These are phyloP conservation scores for Papilio xuthus DNA, from an alignment of 1,140 invertebrate species.

Conservation along the genomic window DNA sequence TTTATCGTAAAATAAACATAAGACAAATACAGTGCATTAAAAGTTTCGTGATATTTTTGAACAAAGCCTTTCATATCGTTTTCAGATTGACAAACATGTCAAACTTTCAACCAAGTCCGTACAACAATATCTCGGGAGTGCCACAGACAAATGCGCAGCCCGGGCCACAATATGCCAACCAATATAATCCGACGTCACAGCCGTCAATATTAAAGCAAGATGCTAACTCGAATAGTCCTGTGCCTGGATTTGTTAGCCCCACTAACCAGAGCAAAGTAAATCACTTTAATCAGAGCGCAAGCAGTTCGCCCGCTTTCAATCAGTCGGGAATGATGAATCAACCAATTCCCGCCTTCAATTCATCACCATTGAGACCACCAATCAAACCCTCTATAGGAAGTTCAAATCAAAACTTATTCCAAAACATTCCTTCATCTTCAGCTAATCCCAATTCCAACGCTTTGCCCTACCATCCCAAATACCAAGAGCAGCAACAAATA, in stretches of 20 bases:
- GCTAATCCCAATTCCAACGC: slow-evolving; percentile 52
- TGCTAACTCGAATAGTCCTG: slow-evolving; percentile 69
- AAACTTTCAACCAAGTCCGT: slow-evolving; percentile 72
- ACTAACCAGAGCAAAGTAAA: slow-evolving; percentile 55
- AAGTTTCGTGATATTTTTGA: slow-evolving; percentile 4
- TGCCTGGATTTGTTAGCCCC: slow-evolving; percentile 49
- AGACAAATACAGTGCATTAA: not conserved
- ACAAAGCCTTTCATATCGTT: slow-evolving; percentile 47
- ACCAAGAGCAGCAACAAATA: slow-evolving; percentile 67
- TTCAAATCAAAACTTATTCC: slow-evolving; percentile 54
- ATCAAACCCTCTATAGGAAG: slow-evolving; percentile 50
- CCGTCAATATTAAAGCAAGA: slow-evolving; percentile 67
- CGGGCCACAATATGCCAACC: slow-evolving; percentile 54
- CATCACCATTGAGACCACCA: slow-evolving; percentile 63
- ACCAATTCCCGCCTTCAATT: slow-evolving; percentile 52
- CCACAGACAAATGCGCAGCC: slow-evolving; percentile 57
- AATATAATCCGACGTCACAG: slow-evolving; percentile 60
- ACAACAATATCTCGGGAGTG: slow-evolving; percentile 58
- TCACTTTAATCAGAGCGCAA: slow-evolving; percentile 70
- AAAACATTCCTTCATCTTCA: slow-evolving; percentile 58
- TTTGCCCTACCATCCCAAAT: slow-evolving; percentile 56
- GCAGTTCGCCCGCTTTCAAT: slow-evolving; percentile 75
- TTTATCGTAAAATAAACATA: slow-evolving; percentile 67
- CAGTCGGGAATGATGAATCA: slow-evolving; percentile 62
- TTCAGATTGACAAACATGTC: slow-evolving; percentile 78